A percentile compares a stretch with the other conserved stretches of the same genome.
Evolutionary conservation across 1,140 invertebrate species (phyloP).

Genomic region (Aphelenchoides fujianensis): DNA sequence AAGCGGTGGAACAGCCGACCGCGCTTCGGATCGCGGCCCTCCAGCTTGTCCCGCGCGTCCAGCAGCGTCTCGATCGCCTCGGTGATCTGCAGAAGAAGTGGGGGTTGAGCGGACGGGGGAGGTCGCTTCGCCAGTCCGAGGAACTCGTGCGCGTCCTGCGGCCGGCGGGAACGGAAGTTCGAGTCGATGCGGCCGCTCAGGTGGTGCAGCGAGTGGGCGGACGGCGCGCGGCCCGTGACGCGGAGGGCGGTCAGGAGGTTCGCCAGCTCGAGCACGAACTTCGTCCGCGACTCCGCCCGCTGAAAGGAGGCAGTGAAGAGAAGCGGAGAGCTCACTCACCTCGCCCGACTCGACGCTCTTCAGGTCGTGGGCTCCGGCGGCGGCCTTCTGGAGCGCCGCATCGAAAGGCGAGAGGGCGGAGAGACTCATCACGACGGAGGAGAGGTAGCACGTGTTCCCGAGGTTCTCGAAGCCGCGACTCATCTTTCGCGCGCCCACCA

Average conservation of each 20-base stretch:
- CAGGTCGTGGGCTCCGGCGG: neutral
- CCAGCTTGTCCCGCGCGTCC: neutral
- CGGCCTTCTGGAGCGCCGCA: neutral
- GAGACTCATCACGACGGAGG: neutral
- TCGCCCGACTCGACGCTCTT: neutral
- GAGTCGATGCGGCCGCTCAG: neutral
- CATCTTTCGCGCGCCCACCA: no score
- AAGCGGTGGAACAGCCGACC: slow-evolving; percentile 3
- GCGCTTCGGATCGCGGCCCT: neutral
- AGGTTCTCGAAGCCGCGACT: slow-evolving; percentile 18
- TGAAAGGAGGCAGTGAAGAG: neutral
- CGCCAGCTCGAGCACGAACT: neutral
- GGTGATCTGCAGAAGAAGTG: neutral
- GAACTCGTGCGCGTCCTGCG: slow-evolving; percentile 11
- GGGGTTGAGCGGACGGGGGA: neutral
- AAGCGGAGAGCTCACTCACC: neutral
- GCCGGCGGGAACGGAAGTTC: neutral
- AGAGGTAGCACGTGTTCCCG: neutral
- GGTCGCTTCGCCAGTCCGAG: neutral
- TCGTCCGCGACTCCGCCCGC: neutral
- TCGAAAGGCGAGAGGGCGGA: neutral
- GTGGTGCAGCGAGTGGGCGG: neutral
- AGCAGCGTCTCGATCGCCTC: neutral
- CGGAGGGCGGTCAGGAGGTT: neutral
- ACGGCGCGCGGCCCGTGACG: neutral